Base-by-base conservation (phyloP, 1,140 invertebrate genomes). In the Limonius californicus region DNA sequence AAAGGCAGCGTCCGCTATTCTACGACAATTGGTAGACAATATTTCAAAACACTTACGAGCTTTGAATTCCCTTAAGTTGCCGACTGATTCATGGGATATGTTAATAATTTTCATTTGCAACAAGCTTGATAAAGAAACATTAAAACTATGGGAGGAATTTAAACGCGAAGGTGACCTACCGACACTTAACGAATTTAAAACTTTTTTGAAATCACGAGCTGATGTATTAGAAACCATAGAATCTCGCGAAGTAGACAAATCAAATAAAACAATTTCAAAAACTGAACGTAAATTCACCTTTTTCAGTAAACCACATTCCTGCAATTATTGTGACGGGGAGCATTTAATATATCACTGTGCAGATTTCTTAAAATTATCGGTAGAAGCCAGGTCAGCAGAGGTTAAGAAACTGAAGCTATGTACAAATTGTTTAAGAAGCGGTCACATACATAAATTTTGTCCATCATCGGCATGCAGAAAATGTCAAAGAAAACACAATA, bases 61-160 rank as follows among this genome's bases (percentile, higher is more conserved):
- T 8, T 45, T n/a, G 14, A n/a, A 45, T 14, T 6, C 14, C 43
- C 43, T 45, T 8, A 14, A 18, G n/a, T 6, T 8, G n/a, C 4
- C 4, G 6, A 45, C 43, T 8, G n/a, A 7, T n/a, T 6, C n/a
- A 4, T 45, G 4, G 4, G 43, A 45, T 45, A n/a, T 14, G 4
- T 6, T 32, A 32, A 11, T 11, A 6, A 32, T 32, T 32, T 32
- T 6, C 11, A 32, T 32, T 32, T 11, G 4, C 4, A 32, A 4
- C 64, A 11, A 8, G 63, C 0, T 18, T 50, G 1, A 39, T 15
- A n/a, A 66, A 61, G 15, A 27, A 0, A 20, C 54, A 9, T 54
- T 55, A 60, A 35, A 42, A 8, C 50, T 56, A 14, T 61, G 63
- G 63, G 58, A 64, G 16, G 43, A 47, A 47, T n/a, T n/a, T n/a